Base-by-base conservation (phyloP, 2,113 vertebrate genomes). In the Macaca mulatta region DNA sequence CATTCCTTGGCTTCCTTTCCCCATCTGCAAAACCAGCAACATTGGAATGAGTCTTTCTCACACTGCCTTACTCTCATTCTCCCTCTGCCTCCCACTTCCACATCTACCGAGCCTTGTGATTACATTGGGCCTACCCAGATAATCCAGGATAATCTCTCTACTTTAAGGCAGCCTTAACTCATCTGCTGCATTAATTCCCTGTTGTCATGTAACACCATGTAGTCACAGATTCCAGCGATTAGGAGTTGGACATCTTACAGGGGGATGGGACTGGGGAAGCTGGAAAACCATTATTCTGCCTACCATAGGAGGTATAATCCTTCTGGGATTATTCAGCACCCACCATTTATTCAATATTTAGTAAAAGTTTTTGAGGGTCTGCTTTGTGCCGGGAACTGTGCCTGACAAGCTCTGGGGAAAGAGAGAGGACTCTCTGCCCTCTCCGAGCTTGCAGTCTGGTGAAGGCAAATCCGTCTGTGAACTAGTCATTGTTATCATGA, bases 401-500 rank as follows among this genome's bases (percentile, higher is more conserved):
- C n/a, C 61, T 52, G 20, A 22, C 25, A 14, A 35, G 52, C 16
- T 25, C 40, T 18, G 35, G 18, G 83, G 30, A 61, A 43, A 48
- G 79, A 70, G 59, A 45, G 50, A 45, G 30, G 11, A 2, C 74
- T 10, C 0, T 14, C 27, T 11, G 1, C 30, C 23, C 0, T 27
- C 32, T 23, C 9, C 80, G 59, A 90, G 45, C 38, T 55, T 27
- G 14, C 6, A 6, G 35, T 77, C 48, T 69, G 18, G 35, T 5
- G 7, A 50, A 6, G 43, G 89, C 35, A 35, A 23, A 1, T 50
- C 27, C 1, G 12, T 38, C 43, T 40, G 0, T 16, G 59, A 57
- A 6, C 13, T 2, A 6, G 8, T 16, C 69, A 1, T 64, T 12
- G 70, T 45, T 20, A 1, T 48, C 64, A 18, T 3, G 16, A 12